phyloP scores from a whole-genome alignment of 2,888 invertebrate genomes.

The Epicampocera succincta region DNA sequence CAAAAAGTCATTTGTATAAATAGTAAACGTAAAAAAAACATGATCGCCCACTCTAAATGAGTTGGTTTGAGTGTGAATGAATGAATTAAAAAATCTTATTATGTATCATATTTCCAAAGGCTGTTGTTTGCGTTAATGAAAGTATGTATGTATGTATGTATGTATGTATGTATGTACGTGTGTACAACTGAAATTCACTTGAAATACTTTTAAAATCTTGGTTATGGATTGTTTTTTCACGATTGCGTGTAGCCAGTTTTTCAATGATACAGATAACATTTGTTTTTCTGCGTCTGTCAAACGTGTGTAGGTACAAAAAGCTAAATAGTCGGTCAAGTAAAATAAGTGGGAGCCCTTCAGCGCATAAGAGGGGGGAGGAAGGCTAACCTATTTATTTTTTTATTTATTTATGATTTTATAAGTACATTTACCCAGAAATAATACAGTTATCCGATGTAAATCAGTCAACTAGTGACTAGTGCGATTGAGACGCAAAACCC shows the following conservation, averaged over 20 bases:
- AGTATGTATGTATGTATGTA: conserved; percentile 16
- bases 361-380: too few species aligned
- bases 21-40: conserved; percentile 45
- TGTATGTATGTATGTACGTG: conserved; percentile 15
- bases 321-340: conserved; percentile 24
- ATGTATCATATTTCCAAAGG: conserved; percentile 8
- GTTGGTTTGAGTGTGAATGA: conserved; percentile 2
- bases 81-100: conserved; percentile 27
- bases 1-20: conserved; percentile 1
- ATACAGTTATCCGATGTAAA: too few species aligned
- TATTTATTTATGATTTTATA: too few species aligned
- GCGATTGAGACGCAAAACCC: too few species aligned
- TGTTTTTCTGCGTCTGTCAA: neutral
- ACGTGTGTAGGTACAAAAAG: conserved; percentile 31
- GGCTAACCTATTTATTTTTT: too few species aligned
- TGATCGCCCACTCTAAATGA: conserved; percentile 62
- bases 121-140: conserved; percentile 21
- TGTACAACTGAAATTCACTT: too few species aligned
- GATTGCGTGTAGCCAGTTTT: conserved; percentile 29
- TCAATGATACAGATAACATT: conserved; percentile 14
- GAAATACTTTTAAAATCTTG: conserved; percentile 24
- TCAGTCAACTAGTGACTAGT: too few species aligned
- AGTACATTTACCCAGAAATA: too few species aligned
- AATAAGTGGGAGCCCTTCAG: conserved; percentile 6
- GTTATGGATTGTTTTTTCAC: conserved; percentile 25